A percentile compares a stretch with the other conserved stretches of the same genome.
Evolutionary conservation across 2,113 vertebrate genomes (phyloP).

Genomic region (Prunella fulvescens): DNA sequence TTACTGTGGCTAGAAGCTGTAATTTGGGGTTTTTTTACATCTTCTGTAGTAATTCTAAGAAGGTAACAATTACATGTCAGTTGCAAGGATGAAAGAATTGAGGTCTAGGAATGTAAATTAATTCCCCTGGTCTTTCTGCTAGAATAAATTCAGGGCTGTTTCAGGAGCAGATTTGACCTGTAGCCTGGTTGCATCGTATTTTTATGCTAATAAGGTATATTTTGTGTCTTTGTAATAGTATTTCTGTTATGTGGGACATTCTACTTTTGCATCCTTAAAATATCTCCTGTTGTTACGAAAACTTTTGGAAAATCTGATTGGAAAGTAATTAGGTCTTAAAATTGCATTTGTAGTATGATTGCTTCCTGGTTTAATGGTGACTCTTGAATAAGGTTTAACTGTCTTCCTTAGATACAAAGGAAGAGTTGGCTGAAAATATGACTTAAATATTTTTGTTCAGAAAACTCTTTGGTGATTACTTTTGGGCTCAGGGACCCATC

Average conservation of each 20-base stretch:
- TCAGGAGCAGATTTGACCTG: not conserved
- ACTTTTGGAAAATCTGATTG: not conserved
- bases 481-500: not conserved
- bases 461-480: not conserved
- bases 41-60: not conserved
- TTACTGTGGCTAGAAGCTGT: slow-evolving; percentile 4
- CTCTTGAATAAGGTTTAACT: not conserved
- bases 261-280: not conserved
- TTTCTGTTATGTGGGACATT: not conserved
- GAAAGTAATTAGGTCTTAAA: not conserved
- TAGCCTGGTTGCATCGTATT: not conserved
- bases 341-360: not conserved
- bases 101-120: not conserved
- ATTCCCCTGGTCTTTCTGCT: not conserved
- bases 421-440: not conserved
- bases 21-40: not conserved
- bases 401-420: not conserved
- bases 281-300: not conserved
- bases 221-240: not conserved
- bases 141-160: not conserved
- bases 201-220: not conserved
- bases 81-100: slow-evolving; percentile 32
- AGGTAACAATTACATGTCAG: slow-evolving; percentile 4
- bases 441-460: not conserved
- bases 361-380: not conserved